phyloP scores from a whole-genome alignment of 2,888 invertebrate species.

The Acrobeloides nanus region DNA sequence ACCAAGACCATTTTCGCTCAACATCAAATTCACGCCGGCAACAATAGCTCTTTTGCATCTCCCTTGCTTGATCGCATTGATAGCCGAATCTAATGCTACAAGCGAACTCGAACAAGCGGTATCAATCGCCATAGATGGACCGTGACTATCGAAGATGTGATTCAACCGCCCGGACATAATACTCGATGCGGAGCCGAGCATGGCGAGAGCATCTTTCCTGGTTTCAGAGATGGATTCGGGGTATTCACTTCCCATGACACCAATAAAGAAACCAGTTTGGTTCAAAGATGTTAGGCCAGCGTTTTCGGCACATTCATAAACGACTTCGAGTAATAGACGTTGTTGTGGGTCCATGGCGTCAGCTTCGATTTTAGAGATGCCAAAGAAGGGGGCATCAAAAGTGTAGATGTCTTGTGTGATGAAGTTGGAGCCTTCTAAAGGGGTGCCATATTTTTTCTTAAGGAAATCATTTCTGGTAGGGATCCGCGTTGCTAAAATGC shows the following conservation, averaged over 20 bases:
- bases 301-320: conserved; percentile 44
- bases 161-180: conserved; percentile 42
- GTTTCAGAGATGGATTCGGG: neutral
- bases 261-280: conserved; percentile 38
- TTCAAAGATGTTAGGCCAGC: conserved; percentile 11
- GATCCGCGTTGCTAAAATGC: conserved; percentile 34
- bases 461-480: conserved; percentile 36
- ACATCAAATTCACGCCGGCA: conserved; percentile 67
- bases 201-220: conserved; percentile 22
- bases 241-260: conserved; percentile 49
- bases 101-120: conserved; percentile 93
- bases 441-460: conserved; percentile 26
- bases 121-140: conserved; percentile 83
- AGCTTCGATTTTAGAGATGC: conserved; percentile 42
- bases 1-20: conserved; percentile 38
- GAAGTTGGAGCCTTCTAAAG: conserved; percentile 46
- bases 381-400: conserved; percentile 47
- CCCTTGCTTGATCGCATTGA: conserved; percentile 68
- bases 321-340: conserved; percentile 41
- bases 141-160: conserved; percentile 20
- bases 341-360: conserved; percentile 50
- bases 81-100: conserved; percentile 72
- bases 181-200: conserved; percentile 31
- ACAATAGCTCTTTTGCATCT: conserved; percentile 87
- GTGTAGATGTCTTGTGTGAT: conserved; percentile 19